Evolutionary conservation across 2,888 invertebrate species (phyloP).

Genomic region (Magallana nippona): DNA sequence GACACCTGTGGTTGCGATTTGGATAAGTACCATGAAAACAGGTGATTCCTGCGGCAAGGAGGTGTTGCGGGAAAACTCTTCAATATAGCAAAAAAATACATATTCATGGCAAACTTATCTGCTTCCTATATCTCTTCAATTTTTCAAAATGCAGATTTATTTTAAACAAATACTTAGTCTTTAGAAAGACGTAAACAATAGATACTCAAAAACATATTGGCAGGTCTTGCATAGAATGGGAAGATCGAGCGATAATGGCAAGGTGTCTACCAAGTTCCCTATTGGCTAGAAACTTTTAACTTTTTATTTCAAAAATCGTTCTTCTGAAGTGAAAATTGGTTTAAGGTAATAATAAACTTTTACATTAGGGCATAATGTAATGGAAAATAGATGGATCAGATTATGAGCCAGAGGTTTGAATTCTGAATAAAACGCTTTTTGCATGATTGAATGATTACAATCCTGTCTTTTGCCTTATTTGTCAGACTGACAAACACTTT

Average conservation of each 20-base stretch:
- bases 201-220: slow-evolving; percentile 24
- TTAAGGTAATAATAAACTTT: slow-evolving; percentile 32
- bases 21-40: slow-evolving; percentile 33
- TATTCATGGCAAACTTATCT: slow-evolving; percentile 25
- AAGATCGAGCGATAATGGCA: neutral
- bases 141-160: slow-evolving; percentile 22
- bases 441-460: slow-evolving; percentile 12
- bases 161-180: neutral
- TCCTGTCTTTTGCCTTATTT: neutral
- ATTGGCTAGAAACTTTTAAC: slow-evolving; percentile 10
- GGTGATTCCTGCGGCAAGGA: slow-evolving; percentile 37
- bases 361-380: slow-evolving; percentile 28
- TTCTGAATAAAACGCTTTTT: slow-evolving; percentile 13
- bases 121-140: slow-evolving; percentile 10
- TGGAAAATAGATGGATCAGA: slow-evolving; percentile 23
- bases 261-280: neutral
- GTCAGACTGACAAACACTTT: neutral
- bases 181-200: slow-evolving; percentile 10
- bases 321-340: slow-evolving; percentile 21
- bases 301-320: neutral
- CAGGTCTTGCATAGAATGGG: neutral
- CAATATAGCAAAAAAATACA: neutral
- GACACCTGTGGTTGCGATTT: slow-evolving; percentile 47
- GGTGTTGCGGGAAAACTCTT: neutral
- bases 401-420: slow-evolving; percentile 20